Evolutionary conservation across 1,140 invertebrate genomes (phyloP), one percentile per base, ranked within the genome.

Genomic region (Pseudomyrmex pallidus): DNA sequence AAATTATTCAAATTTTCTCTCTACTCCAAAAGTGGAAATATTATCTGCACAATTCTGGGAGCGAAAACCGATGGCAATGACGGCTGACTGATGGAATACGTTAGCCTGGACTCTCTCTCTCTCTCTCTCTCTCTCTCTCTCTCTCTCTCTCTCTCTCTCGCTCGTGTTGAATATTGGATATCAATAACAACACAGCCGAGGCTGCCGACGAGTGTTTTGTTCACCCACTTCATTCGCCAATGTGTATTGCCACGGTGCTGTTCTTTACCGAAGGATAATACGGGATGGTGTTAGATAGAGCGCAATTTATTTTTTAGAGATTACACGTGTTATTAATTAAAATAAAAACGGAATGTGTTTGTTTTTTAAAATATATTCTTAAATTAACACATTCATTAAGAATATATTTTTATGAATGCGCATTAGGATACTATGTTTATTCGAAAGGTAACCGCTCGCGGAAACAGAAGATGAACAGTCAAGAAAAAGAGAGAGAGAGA

Each of bases 121-220:
- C 54, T 50, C 17, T n/a, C n/a, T 61, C 66, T 64, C 56, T 48
- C 48, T 46, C 54, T 82, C 46, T 82, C 13, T 48, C 48, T 22
- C 17, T 50, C 54, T 12, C n/a, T 50, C 5, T 35, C 17, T 59
- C 52, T 66, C 52, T 70, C 15, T 48, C 35, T 85, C 15, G 62
- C 66, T 85, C 80, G 68, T 67, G 62, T 61, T 64, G 77, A 78
- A 85, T 90, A 90, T 90, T 86, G 88, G 85, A 88, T 90, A 88
- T 89, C 87, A 90, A 90, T 90, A 90, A 88, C 80, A 85, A 83
- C 59, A 44, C 59, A 44, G 82, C 25, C 83, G 85, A 64, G 44
- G 50, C 17, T 59, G 20, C n/a, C 44, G 72, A 54, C 76, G 72
- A 82, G 67, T 7, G 57, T 64, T 82, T 82, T 82, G 57, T 74